phyloP scores from a whole-genome alignment of 2,797 vertebrate genomes.

The Peromyscus eremicus region DNA sequence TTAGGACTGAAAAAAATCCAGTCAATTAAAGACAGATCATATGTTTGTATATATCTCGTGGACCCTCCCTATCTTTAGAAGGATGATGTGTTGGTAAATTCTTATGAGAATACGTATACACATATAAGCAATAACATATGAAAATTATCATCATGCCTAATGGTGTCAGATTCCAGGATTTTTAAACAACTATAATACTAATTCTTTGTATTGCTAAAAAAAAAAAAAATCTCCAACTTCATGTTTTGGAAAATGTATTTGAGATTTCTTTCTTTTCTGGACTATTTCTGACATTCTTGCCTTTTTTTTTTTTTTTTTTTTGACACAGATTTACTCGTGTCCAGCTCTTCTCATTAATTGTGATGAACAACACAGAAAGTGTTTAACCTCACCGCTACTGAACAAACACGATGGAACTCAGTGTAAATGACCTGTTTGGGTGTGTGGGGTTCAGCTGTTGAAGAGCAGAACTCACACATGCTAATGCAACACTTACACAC shows the following conservation, averaged over 20 bases:
- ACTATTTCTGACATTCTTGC: neutral
- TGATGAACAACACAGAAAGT: neutral
- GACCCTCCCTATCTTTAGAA: conserved; percentile 69
- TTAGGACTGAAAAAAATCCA: conserved; percentile 80
- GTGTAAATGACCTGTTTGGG: neutral
- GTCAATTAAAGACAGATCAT: conserved; percentile 80
- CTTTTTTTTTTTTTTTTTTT: neutral
- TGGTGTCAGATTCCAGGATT: conserved; percentile 77
- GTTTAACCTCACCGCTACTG: neutral
- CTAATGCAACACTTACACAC: neutral
- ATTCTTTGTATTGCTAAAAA: conserved; percentile 66
- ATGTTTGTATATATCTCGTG: conserved; percentile 67
- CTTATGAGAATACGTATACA: conserved; percentile 86
- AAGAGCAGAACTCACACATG: conserved; percentile 1
- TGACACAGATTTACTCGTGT: conserved; percentile 20
- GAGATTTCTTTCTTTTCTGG: conserved; percentile 56
- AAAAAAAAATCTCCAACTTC: conserved; percentile 42
- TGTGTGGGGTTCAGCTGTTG: neutral
- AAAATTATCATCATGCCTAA: conserved; percentile 82
- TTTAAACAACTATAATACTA: conserved; percentile 69
- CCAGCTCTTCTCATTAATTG: conserved; percentile 23
- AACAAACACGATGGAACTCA: neutral
- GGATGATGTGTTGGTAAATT: conserved; percentile 81
- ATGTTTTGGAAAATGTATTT: conserved; percentile 25
- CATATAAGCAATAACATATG: conserved; percentile 79